These are phyloP conservation scores for Mimumesa dahlbomi DNA, from an alignment of 2,888 invertebrate species.

Conservation along the genomic window DNA sequence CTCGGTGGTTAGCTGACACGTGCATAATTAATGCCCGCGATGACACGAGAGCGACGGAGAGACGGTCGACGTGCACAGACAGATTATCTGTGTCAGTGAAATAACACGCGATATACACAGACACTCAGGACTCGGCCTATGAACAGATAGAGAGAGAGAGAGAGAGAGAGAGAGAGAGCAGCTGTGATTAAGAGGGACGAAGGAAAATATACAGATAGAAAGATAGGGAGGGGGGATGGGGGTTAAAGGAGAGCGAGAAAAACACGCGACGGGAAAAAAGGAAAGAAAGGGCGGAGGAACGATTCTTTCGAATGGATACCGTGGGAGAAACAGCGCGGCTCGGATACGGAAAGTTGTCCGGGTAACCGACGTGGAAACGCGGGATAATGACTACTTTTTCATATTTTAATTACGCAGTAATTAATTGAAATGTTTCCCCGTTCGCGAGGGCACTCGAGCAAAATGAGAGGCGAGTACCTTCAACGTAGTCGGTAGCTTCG, in stretches of 20 bases:
- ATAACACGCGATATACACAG: conserved; percentile 50
- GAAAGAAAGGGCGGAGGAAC: conserved; percentile 5
- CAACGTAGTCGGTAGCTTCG: conserved; percentile 36
- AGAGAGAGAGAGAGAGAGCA: conserved; percentile 15
- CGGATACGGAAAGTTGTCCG: conserved; percentile 52
- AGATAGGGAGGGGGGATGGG: conserved; percentile 15
- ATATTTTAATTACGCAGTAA: conserved; percentile 75
- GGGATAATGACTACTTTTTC: conserved; percentile 74
- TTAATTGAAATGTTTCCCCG: conserved; percentile 72
- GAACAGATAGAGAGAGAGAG: conserved; percentile 20
- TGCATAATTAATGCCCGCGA: conserved; percentile 72
- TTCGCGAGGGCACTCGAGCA: conserved; percentile 64
- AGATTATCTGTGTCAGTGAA: conserved; percentile 63
- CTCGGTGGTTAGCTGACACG: conserved; percentile 73
- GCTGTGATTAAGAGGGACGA: background rate
- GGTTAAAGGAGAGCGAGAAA: conserved; percentile 14
- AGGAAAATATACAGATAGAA: background rate
- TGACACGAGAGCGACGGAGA: no score
- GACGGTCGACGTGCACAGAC: conserved; percentile 43
- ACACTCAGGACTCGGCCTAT: no score
- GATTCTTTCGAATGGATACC: conserved; percentile 36
- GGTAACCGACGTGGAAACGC: conserved; percentile 70
- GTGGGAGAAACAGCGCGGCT: conserved; percentile 19
- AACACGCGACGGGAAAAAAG: conserved; percentile 2
- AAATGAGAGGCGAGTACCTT: conserved; percentile 66